Evolutionary conservation across 1,140 invertebrate species (phyloP).

Genomic region (Ceratosolen fusciceps): DNA sequence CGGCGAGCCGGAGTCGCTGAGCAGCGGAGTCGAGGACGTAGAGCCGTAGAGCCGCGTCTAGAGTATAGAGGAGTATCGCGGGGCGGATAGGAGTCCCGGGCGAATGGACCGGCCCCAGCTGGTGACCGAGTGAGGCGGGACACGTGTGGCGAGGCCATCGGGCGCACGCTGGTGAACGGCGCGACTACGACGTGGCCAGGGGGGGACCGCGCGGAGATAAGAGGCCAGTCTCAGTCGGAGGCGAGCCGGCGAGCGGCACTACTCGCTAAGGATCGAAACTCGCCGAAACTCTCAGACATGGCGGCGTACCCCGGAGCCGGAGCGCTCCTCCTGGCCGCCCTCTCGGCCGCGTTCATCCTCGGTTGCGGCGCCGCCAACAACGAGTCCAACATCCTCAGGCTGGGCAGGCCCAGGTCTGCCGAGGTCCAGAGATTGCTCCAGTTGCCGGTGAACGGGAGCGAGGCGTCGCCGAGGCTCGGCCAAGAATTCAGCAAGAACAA

Average conservation of each 20-base stretch:
- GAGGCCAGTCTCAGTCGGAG: conserved; percentile 34
- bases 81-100: too few relatives aligned
- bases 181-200: too few relatives aligned
- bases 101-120: background rate
- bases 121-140: background rate
- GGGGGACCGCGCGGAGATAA: conserved; percentile 29
- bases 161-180: conserved; percentile 10
- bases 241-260: conserved; percentile 30
- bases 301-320: too few relatives aligned
- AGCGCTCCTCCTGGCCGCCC: background rate
- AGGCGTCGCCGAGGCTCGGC: conserved; percentile 15
- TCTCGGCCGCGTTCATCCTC: background rate
- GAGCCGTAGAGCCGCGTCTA: conserved; percentile 3
- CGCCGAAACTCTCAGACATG: too few relatives aligned
- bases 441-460: conserved; percentile 57
- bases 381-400: conserved; percentile 61
- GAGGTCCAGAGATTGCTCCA: background rate
- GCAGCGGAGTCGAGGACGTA: conserved; percentile 59
- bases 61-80: background rate
- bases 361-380: conserved; percentile 35
- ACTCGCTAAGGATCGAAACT: too few relatives aligned
- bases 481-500: conserved; percentile 65
- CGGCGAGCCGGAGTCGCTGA: conserved; percentile 55
- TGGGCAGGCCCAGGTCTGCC: conserved; percentile 53
- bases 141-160: background rate